Conservation (phyloP, 1,140 invertebrate genomes). For the Drosophila tsacasi region DNA sequence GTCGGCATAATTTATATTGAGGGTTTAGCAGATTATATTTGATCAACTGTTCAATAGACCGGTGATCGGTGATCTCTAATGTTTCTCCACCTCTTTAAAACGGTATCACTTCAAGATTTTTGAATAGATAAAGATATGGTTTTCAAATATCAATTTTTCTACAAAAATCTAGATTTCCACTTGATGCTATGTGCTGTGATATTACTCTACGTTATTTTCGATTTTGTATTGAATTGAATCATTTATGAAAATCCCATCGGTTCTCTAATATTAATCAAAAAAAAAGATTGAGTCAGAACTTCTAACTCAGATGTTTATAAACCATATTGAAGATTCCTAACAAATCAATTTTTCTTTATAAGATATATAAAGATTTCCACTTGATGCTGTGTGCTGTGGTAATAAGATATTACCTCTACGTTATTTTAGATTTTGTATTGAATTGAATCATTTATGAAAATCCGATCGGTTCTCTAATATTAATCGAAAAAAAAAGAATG, state of each 20-base stretch:
- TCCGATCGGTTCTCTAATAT: neutral
- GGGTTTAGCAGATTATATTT: too few species aligned
- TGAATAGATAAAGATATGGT: too few species aligned
- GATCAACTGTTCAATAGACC: too few species aligned
- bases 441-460: neutral
- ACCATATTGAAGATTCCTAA: too few species aligned
- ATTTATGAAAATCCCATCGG: neutral
- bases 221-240: too few species aligned
- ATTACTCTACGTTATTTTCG: neutral
- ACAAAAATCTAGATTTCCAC: neutral
- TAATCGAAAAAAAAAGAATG: neutral
- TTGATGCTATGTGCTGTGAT: neutral
- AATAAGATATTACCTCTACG: neutral
- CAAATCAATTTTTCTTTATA: constrained; percentile 81
- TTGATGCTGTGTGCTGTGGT: neutral
- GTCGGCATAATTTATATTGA: too few species aligned
- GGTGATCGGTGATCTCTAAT: too few species aligned
- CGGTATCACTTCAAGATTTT: too few species aligned
- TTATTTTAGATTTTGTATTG: too few species aligned
- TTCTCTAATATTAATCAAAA: neutral
- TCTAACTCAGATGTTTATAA: neutral
- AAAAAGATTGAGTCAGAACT: constrained; percentile 1
- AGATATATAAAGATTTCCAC: too few species aligned
- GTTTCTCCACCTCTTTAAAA: too few species aligned
- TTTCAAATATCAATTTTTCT: too few species aligned